phyloP scores from a whole-genome alignment of 2,113 vertebrate species.

The Agapornis roseicollis region DNA sequence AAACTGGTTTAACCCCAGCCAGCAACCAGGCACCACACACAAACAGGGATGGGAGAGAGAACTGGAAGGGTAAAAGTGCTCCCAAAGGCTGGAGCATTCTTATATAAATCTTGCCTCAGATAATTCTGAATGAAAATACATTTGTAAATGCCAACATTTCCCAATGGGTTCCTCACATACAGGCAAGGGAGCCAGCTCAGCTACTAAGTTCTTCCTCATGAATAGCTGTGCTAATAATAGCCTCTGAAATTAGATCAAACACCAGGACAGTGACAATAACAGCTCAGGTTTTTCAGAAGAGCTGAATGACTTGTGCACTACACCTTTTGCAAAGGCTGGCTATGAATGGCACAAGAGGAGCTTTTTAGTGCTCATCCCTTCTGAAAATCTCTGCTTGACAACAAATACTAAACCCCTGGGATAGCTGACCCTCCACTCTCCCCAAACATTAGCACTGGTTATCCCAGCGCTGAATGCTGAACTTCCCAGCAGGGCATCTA shows the following conservation, averaged over 20 bases:
- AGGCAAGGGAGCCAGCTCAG: constrained; percentile 16
- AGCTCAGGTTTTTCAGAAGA: background rate
- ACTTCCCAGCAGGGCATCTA: background rate
- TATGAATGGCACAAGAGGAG: background rate
- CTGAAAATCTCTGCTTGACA: constrained; percentile 5
- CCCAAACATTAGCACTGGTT: background rate
- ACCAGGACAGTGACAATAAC: constrained; percentile 29
- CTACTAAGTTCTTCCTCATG: background rate
- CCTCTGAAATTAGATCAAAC: constrained; percentile 53
- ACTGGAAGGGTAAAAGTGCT: background rate
- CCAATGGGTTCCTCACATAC: background rate
- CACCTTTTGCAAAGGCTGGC: background rate
- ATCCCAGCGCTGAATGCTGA: background rate
- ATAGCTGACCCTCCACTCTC: background rate
- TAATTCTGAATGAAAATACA: constrained; percentile 35
- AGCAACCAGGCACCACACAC: background rate
- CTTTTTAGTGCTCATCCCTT: background rate
- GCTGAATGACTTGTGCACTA: background rate
- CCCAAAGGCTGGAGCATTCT: background rate
- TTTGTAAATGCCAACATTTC: constrained; percentile 37
- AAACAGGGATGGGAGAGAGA: background rate
- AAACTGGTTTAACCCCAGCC: background rate
- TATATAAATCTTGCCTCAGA: background rate
- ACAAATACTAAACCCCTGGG: background rate
- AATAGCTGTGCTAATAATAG: constrained; percentile 47